Percentiles rank a stretch among this genome's conserved stretches.
Conservation (phyloP, 2,888 invertebrate species). For the Glyphotaelius pellucidus region DNA sequence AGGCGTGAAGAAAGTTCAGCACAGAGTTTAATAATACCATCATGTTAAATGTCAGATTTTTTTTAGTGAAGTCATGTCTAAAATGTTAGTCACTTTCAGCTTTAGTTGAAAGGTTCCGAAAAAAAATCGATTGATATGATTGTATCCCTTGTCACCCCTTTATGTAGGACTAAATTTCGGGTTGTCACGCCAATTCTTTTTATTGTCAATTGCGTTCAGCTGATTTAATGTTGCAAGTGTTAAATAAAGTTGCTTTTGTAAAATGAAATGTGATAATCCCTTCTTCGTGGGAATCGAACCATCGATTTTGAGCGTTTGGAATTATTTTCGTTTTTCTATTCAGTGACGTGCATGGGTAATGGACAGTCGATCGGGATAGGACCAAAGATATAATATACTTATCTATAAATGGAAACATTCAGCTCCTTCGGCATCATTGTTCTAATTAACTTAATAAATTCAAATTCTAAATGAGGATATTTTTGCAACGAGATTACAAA, state of each 20-base stretch:
- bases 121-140: background rate
- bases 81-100: background rate
- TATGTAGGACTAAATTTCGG: background rate
- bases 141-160: background rate
- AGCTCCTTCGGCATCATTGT: too few relatives aligned
- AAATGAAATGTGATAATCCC: background rate
- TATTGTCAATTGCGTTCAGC: background rate
- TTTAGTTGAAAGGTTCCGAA: background rate
- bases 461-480: conserved; percentile 53
- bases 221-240: conserved; percentile 13
- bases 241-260: background rate
- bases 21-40: conserved; percentile 29
- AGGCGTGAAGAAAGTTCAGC: conserved; percentile 52
- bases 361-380: background rate
- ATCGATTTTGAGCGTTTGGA: background rate
- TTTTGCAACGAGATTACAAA: conserved; percentile 53
- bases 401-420: too few relatives aligned
- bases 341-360: background rate
- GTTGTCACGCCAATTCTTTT: conserved; percentile 26
- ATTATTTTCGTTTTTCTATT: background rate
- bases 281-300: conserved; percentile 2
- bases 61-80: background rate
- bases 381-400: background rate
- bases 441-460: conserved; percentile 44
- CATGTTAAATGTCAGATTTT: conserved; percentile 13